These are phyloP conservation scores for Acanthacorydalis orientalis DNA, from an alignment of 2,888 invertebrate genomes.

Conservation along the genomic window DNA sequence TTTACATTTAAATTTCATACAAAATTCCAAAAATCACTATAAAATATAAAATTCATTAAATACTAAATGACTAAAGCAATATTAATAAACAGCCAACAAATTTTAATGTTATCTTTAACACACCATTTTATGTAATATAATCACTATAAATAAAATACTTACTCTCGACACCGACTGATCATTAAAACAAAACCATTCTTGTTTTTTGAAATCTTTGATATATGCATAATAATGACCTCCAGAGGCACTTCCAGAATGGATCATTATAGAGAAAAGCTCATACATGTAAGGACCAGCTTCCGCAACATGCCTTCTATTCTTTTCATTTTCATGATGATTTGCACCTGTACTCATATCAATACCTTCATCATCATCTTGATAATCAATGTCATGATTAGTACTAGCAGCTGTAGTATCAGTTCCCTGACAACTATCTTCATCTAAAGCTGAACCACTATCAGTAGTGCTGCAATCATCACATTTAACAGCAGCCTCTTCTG, in stretches of 20 bases:
- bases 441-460: conserved; percentile 49
- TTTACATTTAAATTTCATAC: too few species aligned
- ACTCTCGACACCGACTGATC: conserved; percentile 66
- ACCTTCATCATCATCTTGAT: conserved; percentile 24
- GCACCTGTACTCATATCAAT: conserved; percentile 41
- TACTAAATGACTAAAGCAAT: too few species aligned
- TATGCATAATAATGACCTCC: conserved; percentile 88
- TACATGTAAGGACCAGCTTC: conserved; percentile 56
- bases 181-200: conserved; percentile 77
- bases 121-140: too few species aligned
- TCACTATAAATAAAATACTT: conserved; percentile 13
- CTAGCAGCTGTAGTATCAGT: conserved; percentile 25
- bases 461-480: conserved; percentile 51
- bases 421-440: conserved; percentile 39
- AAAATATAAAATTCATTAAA: too few species aligned
- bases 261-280: conserved; percentile 81
- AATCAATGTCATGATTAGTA: conserved; percentile 10
- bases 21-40: too few species aligned
- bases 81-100: too few species aligned
- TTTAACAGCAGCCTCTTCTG: conserved; percentile 28
- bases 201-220: conserved; percentile 60
- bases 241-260: conserved; percentile 78
- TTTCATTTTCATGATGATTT: conserved; percentile 33
- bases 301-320: conserved; percentile 22
- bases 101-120: too few species aligned